Evolutionary conservation across 2,113 vertebrate species (phyloP).

Genomic region (Pristiophorus japonicus): DNA sequence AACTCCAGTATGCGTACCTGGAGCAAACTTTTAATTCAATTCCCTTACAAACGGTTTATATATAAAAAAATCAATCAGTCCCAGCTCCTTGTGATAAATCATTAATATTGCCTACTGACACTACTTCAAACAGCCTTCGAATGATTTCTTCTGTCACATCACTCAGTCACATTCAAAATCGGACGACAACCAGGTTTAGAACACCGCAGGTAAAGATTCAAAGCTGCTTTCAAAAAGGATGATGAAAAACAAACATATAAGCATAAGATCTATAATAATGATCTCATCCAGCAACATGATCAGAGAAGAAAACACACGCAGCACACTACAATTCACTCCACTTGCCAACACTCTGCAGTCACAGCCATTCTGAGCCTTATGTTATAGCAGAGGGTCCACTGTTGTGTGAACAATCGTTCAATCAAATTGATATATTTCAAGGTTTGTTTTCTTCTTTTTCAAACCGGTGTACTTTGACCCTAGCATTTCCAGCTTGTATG

Average conservation of each 20-base stretch:
- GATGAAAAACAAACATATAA: neutral
- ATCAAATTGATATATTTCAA: neutral
- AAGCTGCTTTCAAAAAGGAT: neutral
- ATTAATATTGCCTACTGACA: neutral
- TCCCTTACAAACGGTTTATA: neutral
- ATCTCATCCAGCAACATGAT: neutral
- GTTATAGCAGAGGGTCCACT: neutral
- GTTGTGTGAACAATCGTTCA: neutral
- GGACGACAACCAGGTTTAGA: neutral
- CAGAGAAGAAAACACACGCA: neutral
- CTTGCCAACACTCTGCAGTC: neutral
- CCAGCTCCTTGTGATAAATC: neutral
- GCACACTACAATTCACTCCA: neutral
- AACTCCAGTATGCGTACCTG: neutral
- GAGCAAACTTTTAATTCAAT: neutral
- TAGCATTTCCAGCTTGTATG: neutral
- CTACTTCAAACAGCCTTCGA: neutral
- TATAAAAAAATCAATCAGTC: neutral
- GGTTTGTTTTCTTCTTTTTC: neutral
- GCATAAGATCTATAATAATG: neutral
- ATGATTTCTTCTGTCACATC: neutral
- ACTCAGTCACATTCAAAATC: neutral
- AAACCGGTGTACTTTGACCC: neutral
- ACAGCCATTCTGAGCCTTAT: neutral
- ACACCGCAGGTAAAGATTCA: neutral